Percentiles rank a stretch among this genome's conserved stretches.
These are phyloP conservation scores for Agrochola lota DNA, from an alignment of 2,888 invertebrate species.

Conservation along the genomic window DNA sequence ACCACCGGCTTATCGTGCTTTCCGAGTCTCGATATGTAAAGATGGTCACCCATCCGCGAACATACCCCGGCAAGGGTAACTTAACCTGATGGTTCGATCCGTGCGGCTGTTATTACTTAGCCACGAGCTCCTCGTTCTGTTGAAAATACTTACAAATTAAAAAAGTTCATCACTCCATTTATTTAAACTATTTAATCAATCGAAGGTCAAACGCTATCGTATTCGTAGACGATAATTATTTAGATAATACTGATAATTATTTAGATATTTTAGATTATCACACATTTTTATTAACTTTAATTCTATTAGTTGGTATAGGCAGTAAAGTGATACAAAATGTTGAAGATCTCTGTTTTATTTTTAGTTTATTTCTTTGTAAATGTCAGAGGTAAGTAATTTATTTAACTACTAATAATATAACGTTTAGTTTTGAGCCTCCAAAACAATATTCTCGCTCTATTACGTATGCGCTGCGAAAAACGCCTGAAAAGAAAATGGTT, in stretches of 20 bases:
- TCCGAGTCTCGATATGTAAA: too few species aligned
- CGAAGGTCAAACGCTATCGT: conserved; percentile 48
- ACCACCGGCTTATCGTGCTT: too few species aligned
- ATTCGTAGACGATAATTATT: conserved; percentile 37
- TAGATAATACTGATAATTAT: conserved; percentile 35
- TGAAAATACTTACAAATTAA: neutral
- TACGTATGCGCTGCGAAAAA: neutral
- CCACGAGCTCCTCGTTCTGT: neutral
- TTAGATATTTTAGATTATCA: conserved; percentile 23
- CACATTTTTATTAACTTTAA: conserved; percentile 9
- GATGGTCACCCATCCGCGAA: too few species aligned
- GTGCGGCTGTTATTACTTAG: too few species aligned
- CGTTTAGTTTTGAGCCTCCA: neutral
- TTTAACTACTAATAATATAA: neutral
- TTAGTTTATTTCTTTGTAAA: conserved; percentile 66
- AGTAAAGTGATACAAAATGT: conserved; percentile 47
- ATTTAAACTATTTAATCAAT: conserved; percentile 29
- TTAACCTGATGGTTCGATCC: too few species aligned
- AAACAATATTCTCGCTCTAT: neutral
- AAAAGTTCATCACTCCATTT: neutral
- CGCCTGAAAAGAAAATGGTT: neutral
- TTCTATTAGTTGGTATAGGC: conserved; percentile 12
- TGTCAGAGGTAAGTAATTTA: conserved; percentile 68
- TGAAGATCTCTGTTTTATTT: conserved; percentile 67
- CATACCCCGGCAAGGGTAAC: too few species aligned